A percentile compares a stretch with the other conserved stretches of the same genome.
Conservation (phyloP, 2,113 vertebrate species). For the Nansenia antarctica region DNA sequence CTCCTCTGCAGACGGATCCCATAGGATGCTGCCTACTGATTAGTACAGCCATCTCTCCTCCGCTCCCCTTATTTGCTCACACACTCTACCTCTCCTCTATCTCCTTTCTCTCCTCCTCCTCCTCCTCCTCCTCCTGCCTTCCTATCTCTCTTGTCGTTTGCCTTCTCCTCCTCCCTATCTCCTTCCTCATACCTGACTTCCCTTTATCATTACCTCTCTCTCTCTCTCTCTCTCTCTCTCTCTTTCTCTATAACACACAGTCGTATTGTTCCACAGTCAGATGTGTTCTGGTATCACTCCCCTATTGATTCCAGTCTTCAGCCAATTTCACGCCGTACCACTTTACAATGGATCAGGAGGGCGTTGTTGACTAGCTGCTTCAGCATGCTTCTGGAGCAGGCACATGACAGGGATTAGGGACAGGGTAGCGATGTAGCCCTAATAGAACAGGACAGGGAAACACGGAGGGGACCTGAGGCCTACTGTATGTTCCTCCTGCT, state of each 20-base stretch:
- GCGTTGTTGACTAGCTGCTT: not conserved
- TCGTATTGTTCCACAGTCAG: no score
- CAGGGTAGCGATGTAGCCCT: no score
- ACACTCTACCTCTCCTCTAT: not conserved
- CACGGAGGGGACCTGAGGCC: no score
- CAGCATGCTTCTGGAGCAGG: no score
- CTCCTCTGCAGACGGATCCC: conserved; percentile 45
- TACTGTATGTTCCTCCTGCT: no score
- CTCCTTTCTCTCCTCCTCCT: not conserved
- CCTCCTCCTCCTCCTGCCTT: conserved; percentile 25
- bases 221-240: not conserved
- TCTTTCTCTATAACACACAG: not conserved
- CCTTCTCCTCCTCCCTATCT: not conserved
- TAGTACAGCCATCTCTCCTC: conserved; percentile 54
- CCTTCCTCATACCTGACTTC: not conserved
- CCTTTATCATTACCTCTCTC: not conserved
- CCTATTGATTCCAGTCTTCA: conserved; percentile 24
- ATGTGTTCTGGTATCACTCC: conserved; percentile 26
- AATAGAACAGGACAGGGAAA: no score
- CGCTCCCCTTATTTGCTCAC: not conserved
- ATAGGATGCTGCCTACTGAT: conserved; percentile 60
- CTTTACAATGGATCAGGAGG: not conserved
- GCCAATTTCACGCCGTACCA: not conserved
- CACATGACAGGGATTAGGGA: no score
- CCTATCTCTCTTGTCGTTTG: not conserved